Conservation (phyloP, 2,797 vertebrate species). For the Kryptopterus vitreolus region DNA sequence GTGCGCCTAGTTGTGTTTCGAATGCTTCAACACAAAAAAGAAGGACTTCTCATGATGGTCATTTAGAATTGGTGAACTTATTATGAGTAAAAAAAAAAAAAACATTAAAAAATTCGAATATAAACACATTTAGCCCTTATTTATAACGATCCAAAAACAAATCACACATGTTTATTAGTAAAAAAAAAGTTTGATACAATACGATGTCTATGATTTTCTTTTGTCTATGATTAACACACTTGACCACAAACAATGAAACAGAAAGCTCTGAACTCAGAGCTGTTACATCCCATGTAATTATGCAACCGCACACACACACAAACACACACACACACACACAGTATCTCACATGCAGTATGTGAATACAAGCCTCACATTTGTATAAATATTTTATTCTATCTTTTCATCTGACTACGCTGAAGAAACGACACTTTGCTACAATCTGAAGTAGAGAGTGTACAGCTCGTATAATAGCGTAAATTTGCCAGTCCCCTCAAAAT, state of each 20-base stretch:
- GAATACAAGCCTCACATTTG: too few relatives aligned
- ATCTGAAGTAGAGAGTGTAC: too few relatives aligned
- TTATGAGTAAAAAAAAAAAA: not conserved
- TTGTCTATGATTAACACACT: not conserved
- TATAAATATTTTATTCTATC: too few relatives aligned
- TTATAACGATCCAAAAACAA: not conserved
- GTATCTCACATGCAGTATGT: too few relatives aligned
- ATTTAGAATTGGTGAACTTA: not conserved
- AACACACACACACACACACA: too few relatives aligned
- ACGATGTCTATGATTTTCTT: not conserved
- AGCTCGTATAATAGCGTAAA: too few relatives aligned
- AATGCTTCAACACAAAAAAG: not conserved
- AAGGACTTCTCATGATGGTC: not conserved
- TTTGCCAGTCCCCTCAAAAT: too few relatives aligned
- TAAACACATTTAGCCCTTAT: not conserved
- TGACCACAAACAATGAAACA: not conserved
- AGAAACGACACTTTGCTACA: too few relatives aligned
- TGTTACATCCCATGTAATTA: not conserved
- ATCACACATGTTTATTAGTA: not conserved
- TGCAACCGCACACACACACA: not conserved
- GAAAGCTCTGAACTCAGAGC: not conserved
- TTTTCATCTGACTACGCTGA: too few relatives aligned
- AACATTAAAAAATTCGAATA: slow-evolving; percentile 7
- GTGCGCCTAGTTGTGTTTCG: not conserved
- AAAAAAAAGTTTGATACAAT: not conserved